Evolutionary conservation across 2,113 vertebrate species (phyloP), one percentile per base, ranked within the genome.

Genomic region (Pogona vitticeps): DNA sequence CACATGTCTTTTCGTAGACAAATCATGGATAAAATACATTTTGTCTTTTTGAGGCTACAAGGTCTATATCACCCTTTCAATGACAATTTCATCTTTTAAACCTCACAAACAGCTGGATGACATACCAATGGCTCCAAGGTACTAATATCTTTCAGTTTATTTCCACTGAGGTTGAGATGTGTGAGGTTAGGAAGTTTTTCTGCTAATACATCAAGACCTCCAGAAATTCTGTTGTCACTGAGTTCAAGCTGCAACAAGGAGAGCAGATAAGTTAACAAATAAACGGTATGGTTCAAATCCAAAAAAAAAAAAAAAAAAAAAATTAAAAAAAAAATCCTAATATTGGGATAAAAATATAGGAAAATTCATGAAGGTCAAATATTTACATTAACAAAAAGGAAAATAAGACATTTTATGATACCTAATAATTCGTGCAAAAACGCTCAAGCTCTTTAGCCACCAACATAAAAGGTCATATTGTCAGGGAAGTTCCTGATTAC

Each of bases 131-230:
- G 98, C 92, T 98, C 98, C 97, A 98, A 96, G 28, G 97, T 98
- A 93, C 98, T 97, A 95, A 98, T 98, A 92, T 98, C 98, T 95
- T 98, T 98, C 95, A 98, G 97, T 95, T 98, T 98, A 96, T 98
- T 98, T 93, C 98, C 98, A 91, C 98, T 98, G 92, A 98, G 95
- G 88, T 98, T 98, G 96, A 98, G 95, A 95, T 98, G 97, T 93
- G 97, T 98, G 94, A 98, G 98, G 94, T 97, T 98, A 84, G 98
- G 97, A 68, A 98, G 97, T 96, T 98, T 98, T 95, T 98, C 97
- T 94, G 98, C 98, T 97, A 98, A 96, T 96, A 98, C 97, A 86
- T 98, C 98, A 82, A 98, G 97, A 91, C 97, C 97, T 77, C 97
- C 97, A 7, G 96, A 98, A 95, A 98, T 98, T 97, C 97, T 98